A percentile compares a stretch with the other conserved stretches of the same genome.
Conservation (phyloP, 2,888 invertebrate genomes). For the Pristionchus entomophagus region DNA sequence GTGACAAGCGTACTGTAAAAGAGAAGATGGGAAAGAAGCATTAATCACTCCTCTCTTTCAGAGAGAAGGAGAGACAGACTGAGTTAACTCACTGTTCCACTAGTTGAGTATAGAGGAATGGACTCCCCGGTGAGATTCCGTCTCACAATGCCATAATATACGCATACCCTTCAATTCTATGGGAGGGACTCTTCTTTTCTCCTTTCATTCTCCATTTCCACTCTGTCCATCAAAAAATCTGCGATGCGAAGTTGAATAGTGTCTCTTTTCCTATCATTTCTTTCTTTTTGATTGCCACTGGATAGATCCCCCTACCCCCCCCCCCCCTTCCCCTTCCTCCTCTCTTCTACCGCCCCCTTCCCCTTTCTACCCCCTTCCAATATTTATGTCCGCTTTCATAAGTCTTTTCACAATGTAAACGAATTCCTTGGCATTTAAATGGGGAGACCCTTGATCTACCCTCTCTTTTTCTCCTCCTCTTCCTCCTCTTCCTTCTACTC, state of each 20-base stretch:
- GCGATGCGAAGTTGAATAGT: background rate
- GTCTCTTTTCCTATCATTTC: slow-evolving; percentile 25
- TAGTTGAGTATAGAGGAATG: background rate
- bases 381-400: slow-evolving; percentile 27
- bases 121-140: slow-evolving; percentile 2
- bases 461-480: background rate
- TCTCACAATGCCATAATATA: slow-evolving; percentile 3
- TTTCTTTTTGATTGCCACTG: slow-evolving; percentile 4
- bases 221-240: slow-evolving; percentile 15
- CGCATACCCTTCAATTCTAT: background rate
- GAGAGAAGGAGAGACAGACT: slow-evolving; percentile 1
- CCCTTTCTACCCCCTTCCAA: background rate
- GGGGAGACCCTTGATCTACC: slow-evolving; percentile 2
- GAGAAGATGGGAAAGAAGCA: background rate
- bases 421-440: slow-evolving; percentile 29
- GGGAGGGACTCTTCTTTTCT: background rate
- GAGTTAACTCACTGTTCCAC: background rate
- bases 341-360: background rate
- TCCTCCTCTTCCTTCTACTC: slow-evolving; percentile 1
- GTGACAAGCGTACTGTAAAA: slow-evolving; percentile 13
- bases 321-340: background rate
- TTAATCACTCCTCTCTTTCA: background rate
- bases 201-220: background rate
- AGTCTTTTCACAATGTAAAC: slow-evolving; percentile 39
- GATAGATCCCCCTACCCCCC: background rate